Percentiles rank a stretch among this genome's conserved stretches.
Conservation (phyloP, 2,113 vertebrate species). For the Syrmaticus mikado region DNA sequence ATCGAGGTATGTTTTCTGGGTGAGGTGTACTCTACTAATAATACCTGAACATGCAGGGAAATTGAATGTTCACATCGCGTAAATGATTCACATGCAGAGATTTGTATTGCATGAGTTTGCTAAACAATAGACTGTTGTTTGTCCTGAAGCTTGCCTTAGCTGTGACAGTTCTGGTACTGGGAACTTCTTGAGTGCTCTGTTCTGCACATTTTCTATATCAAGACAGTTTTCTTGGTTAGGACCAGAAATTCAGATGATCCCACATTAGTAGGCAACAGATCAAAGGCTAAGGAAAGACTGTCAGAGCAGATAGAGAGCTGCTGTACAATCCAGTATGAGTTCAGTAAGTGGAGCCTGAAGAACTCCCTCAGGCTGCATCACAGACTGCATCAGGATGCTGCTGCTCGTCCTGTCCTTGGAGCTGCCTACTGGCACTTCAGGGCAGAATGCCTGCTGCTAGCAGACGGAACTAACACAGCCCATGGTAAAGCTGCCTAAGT, state of each 20-base stretch:
- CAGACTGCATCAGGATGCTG: fast-evolving
- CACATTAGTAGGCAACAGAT: background rate
- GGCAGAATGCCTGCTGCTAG: background rate
- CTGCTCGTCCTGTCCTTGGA: background rate
- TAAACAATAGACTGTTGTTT: background rate
- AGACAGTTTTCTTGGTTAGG: background rate
- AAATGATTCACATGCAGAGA: fast-evolving
- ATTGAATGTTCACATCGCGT: fast-evolving
- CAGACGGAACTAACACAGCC: background rate
- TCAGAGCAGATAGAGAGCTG: background rate
- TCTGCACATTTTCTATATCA: background rate
- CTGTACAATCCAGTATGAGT: background rate
- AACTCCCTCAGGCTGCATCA: background rate
- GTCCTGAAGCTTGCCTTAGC: background rate
- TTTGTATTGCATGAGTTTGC: background rate
- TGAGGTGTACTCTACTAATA: background rate
- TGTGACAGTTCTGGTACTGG: background rate
- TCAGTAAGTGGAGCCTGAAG: background rate
- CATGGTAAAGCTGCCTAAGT: fast-evolving
- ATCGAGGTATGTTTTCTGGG: constrained; percentile 81
- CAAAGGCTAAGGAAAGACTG: background rate
- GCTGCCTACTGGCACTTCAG: fast-evolving
- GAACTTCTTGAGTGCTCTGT: background rate
- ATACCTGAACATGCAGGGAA: background rate
- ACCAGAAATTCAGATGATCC: background rate